Evolutionary conservation across 2,888 invertebrate species (phyloP), one percentile per base, ranked within the genome.

Genomic region (Tolmerus cingulatus): DNA sequence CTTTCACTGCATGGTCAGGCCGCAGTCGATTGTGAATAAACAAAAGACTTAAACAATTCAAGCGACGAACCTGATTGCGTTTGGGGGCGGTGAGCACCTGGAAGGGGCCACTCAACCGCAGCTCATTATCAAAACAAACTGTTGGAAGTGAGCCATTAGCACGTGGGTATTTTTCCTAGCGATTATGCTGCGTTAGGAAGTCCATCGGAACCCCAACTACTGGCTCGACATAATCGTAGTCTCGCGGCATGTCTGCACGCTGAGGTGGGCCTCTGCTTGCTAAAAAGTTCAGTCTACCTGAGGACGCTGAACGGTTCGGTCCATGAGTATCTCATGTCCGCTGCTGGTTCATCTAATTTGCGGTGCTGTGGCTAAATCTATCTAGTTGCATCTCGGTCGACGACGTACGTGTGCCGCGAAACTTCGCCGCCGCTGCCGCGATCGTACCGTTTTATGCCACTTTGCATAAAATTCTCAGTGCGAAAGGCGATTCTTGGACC

Each of bases 101-200:
- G n/a, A 14, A 74, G 19, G 57, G 74, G 74, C 85, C 85, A 85
- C 85, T 85, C 85, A 74, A 74, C 46, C 85, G 74, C 37, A 76
- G 8, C 76, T 40, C 34, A 74, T 74, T 74, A 85, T 34, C 85
- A 85, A 74, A 85, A 85, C 85, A 85, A 85, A 74, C 74, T 27
- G 4, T 27, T 85, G 12, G 66, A 66, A 66, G 16, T 55, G 27
- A 74, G 23, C 40, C n/a, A 16, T 37, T 30, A 74, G 46, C 85
- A 85, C 85, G 85, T 85, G 85, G 46, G 74, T 30, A 85, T 85
- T 43, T 46, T 46, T 19, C 37, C 34, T 40, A 12, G 40, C 19
- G 23, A 74, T 43, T 37, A 19, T 34, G 40, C 30, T 34, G 34
- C 81, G 55, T 7, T 81, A 12, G 55, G 40, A 66, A 40, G 46